Conservation (phyloP, 2,888 invertebrate species). For the Drosophila setosimentum region DNA sequence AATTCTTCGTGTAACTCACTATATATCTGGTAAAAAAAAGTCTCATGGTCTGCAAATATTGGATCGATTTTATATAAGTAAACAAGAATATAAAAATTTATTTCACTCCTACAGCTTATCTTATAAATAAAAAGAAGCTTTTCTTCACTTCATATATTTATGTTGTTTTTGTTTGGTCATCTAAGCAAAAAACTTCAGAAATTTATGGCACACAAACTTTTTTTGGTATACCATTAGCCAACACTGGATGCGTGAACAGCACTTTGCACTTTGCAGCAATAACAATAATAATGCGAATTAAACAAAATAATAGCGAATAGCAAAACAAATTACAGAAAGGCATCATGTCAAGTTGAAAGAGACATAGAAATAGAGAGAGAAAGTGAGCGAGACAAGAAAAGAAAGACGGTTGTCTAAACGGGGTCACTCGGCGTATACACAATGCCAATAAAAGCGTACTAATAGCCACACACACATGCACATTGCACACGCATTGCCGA, state of each 20-base stretch:
- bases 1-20: not conserved
- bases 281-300: conserved; percentile 49
- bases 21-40: not conserved
- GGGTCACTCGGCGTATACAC: conserved; percentile 49
- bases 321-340: conserved; percentile 23
- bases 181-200: conserved; percentile 25
- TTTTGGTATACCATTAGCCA: conserved; percentile 35
- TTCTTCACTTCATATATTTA: conserved; percentile 12
- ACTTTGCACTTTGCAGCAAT: conserved; percentile 55
- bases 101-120: not conserved
- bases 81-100: not conserved
- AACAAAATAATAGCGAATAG: conserved; percentile 46
- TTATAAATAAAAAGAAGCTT: not conserved
- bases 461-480: conserved; percentile 22
- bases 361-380: not conserved
- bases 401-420: conserved; percentile 23
- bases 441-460: conserved; percentile 55
- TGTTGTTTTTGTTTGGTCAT: not conserved
- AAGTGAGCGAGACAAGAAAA: not conserved
- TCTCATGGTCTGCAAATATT: not conserved
- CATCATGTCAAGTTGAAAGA: conserved; percentile 48
- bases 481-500: conserved; percentile 2
- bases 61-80: not conserved
- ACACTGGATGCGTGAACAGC: conserved; percentile 43
- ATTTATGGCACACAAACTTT: conserved; percentile 38